Conservation (phyloP, 2,113 vertebrate genomes). For the Podarcis muralis region DNA sequence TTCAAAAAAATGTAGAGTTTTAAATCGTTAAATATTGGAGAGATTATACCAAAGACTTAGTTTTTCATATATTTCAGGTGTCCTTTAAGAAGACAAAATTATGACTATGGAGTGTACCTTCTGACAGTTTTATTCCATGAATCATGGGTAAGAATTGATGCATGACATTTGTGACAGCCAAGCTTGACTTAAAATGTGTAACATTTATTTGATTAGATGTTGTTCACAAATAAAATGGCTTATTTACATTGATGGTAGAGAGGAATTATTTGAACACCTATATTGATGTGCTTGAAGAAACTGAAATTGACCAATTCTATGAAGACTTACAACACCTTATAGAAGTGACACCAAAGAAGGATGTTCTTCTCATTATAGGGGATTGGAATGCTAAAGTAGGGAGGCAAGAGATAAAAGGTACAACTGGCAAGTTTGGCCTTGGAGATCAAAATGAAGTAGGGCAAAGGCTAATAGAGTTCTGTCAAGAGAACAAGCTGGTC, state of each 20-base stretch:
- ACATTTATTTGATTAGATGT: not conserved
- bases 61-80: slow-evolving; percentile 79
- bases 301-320: no score
- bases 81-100: slow-evolving; percentile 91
- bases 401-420: no score
- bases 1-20: not conserved
- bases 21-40: not conserved
- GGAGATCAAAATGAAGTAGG: no score
- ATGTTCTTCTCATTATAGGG: no score
- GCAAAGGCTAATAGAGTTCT: no score
- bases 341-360: no score
- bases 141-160: slow-evolving; percentile 84
- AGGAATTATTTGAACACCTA: not conserved
- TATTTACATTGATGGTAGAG: not conserved
- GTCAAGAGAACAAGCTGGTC: no score
- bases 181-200: not conserved
- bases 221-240: not conserved
- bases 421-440: no score
- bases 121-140: slow-evolving; percentile 97
- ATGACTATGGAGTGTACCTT: slow-evolving; percentile 90
- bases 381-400: no score
- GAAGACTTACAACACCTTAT: no score
- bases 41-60: not conserved
- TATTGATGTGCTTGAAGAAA: not conserved
- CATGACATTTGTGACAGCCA: not conserved